These are phyloP conservation scores for Leucoma salicis DNA, from an alignment of 2,888 invertebrate genomes.

Conservation along the genomic window DNA sequence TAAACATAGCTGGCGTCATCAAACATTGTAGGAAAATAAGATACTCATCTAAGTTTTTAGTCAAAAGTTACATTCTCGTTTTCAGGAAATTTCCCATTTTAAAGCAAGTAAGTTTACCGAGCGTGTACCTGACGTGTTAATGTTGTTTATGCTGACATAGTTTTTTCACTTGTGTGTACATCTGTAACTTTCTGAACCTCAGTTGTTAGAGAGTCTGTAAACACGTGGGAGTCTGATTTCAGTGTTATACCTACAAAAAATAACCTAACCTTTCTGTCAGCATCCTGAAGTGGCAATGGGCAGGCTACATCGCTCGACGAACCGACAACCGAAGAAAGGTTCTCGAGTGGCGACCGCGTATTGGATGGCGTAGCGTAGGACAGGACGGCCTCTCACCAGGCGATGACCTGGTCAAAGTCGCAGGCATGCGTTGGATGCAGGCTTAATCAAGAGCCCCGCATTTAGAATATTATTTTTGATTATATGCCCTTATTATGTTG, in stretches of 20 bases:
- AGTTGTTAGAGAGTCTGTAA: neutral
- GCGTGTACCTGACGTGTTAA: constrained; percentile 1
- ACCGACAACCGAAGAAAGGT: neutral
- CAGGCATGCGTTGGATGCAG: neutral
- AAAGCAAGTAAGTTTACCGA: constrained; percentile 4
- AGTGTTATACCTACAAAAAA: neutral
- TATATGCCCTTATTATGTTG: too few species aligned
- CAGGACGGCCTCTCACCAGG: neutral
- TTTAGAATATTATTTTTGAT: too few species aligned
- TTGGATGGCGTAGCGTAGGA: neutral
- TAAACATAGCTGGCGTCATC: too few species aligned
- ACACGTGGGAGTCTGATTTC: neutral
- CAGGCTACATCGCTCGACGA: too few species aligned
- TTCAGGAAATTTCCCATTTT: neutral
- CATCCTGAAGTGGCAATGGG: too few species aligned
- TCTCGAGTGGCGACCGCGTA: neutral
- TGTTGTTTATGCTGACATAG: neutral
- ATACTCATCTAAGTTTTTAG: too few species aligned
- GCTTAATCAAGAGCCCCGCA: too few species aligned
- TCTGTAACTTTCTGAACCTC: neutral
- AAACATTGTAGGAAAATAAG: too few species aligned
- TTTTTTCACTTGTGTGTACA: neutral
- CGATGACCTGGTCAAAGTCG: neutral
- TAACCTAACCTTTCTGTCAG: too few species aligned
- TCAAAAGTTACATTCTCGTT: neutral